Base-by-base conservation (phyloP, 2,113 vertebrate species). In the Neolamprologus brichardi region DNA sequence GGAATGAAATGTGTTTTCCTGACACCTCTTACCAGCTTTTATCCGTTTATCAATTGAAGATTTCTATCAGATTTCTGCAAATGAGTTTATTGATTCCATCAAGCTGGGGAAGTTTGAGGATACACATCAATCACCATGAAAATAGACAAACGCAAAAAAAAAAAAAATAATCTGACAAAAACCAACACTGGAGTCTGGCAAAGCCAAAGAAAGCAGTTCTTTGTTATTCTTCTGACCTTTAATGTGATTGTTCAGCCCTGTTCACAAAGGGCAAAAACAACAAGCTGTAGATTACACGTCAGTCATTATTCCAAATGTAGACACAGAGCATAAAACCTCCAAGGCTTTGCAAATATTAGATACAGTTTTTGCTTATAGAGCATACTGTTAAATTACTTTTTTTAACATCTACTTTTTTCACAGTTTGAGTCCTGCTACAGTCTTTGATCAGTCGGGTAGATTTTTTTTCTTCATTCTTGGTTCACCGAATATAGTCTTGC, bases 181-280 rank as follows among this genome's bases (percentile, higher is more conserved):
- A 88, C 49, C 84, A 84, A 87, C 67, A 72, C n/a, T 51, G 30
- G 30, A 83, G 53, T 79, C 77, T 78, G 67, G 32, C 28, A 37
- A 30, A 54, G 84, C 44, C 51, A 60, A 93, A 87, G 75, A 90
- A 92, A 93, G 90, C 84, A 82, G 78, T 89, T 92, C 23, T 92
- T 90, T 93, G 81, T 86, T 94, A 84, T 92, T 93, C 88, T 72
- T 56, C 81, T 95, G 95, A 95, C 95, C 95, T 96, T 96, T 96
- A 88, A 89, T 90, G 56, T 93, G 91, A 93, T 93, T 94, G 89
- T 90, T 83, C 80, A 87, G 87, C 49, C 72, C 77, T 91, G 81
- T 84, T 91, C 84, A 88, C 84, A 95, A 95, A 94, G 95, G 94
- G 93, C 90, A 95, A 81, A 88, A 92, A 83, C 84, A 94, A 91